Conservation (phyloP, 2,797 vertebrate species). For the Mormyrops boulengeri region DNA sequence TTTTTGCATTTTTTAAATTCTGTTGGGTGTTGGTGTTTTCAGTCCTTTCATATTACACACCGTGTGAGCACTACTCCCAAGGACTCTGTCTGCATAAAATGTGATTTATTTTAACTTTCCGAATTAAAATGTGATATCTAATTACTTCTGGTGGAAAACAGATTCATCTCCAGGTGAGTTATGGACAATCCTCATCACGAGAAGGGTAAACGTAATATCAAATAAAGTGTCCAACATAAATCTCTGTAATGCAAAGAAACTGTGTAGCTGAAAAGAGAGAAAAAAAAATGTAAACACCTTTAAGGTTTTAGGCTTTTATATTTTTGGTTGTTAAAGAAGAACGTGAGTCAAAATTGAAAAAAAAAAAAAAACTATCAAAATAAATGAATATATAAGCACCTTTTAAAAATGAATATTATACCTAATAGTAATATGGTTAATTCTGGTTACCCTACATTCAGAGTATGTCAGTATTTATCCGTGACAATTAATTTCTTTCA, state of each 20-base stretch:
- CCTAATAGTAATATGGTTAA: background rate
- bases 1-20: slow-evolving; percentile 11
- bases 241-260: slow-evolving; percentile 77
- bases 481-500: slow-evolving; percentile 28
- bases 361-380: background rate
- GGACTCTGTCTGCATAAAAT: slow-evolving; percentile 67
- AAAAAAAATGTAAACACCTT: slow-evolving; percentile 77
- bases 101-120: slow-evolving; percentile 73
- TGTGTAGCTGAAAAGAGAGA: slow-evolving; percentile 64
- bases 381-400: background rate
- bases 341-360: background rate
- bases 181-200: slow-evolving; percentile 73
- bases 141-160: slow-evolving; percentile 66
- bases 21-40: background rate
- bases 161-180: slow-evolving; percentile 69
- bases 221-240: slow-evolving; percentile 68
- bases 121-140: slow-evolving; percentile 72
- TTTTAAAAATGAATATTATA: background rate
- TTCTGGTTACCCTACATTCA: background rate
- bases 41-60: slow-evolving; percentile 11
- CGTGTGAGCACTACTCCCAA: slow-evolving; percentile 49
- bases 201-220: slow-evolving; percentile 74
- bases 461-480: background rate
- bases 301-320: slow-evolving; percentile 49
- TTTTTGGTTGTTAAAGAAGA: background rate